A percentile compares a stretch with the other conserved stretches of the same genome.
Evolutionary conservation across 2,888 invertebrate genomes (phyloP).

Genomic region (Troides oblongomaculatus): DNA sequence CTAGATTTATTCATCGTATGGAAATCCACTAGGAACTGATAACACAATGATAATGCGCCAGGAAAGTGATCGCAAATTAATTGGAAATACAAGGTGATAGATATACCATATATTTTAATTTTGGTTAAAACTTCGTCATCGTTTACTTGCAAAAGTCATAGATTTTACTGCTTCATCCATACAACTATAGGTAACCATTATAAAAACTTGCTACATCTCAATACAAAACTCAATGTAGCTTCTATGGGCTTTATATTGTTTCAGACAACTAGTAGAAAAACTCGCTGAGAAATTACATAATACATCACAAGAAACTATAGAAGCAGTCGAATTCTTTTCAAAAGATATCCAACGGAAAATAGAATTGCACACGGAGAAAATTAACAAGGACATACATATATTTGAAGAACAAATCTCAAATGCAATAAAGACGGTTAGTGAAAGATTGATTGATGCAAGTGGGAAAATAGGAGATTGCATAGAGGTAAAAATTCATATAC

Average conservation of each 20-base stretch:
- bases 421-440: conserved; percentile 48
- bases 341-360: conserved; percentile 50
- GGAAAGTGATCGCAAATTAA: not conserved
- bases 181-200: not conserved
- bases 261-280: conserved; percentile 54
- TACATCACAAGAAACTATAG: conserved; percentile 53
- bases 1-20: conserved; percentile 1
- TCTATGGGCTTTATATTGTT: not conserved
- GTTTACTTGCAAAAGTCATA: not conserved
- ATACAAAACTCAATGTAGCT: not conserved
- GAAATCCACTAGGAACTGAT: not conserved
- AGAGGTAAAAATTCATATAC: conserved; percentile 43
- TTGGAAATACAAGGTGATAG: conserved; percentile 9
- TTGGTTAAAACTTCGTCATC: not conserved
- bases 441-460: conserved; percentile 49
- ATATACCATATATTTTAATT: not conserved
- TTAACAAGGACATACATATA: conserved; percentile 46
- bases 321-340: conserved; percentile 50
- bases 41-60: not conserved
- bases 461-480: conserved; percentile 53
- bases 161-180: not conserved
- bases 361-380: conserved; percentile 41
- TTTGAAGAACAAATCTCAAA: conserved; percentile 46
- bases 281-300: conserved; percentile 49
- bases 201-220: not conserved